Base-by-base conservation (phyloP, 2,888 invertebrate species). In the Cremastinae sp. region DNA sequence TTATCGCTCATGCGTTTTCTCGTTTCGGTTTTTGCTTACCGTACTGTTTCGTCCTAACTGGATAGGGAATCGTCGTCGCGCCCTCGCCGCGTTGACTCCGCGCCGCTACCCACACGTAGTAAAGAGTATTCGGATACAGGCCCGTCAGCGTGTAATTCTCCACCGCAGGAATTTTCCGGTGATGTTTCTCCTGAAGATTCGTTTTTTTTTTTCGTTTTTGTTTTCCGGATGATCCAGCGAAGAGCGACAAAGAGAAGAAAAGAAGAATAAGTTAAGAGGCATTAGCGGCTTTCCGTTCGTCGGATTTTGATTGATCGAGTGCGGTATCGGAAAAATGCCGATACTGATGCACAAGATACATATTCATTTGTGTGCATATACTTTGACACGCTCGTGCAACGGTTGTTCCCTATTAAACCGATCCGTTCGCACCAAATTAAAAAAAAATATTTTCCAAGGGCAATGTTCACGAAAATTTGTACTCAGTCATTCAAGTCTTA, bases 21-120 rank as follows among this genome's bases (percentile, higher is more conserved):
- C 55, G 51, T 66, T 49, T 37, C 64, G 62, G 58, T 64, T 37
- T 69, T 85, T 85, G 92, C 98, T 96, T 96, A 98, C 98, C 97
- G 93, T 97, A 98, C 94, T 97, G 97, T 91, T 97, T 97, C 64
- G 99, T 99, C 91, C 96, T 94, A 84, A 97, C 97, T 81, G 97
- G 96, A 82, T 98, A 95, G 10, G 97, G 96, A 43, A 97, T 97
- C 12, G 98, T 98, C 68, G 97, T 96, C 37, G 98, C 98, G 12
- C 98, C 98, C 90, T 97, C 98, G 9, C 98, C 99, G 80, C 96
- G 92, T 85, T 96, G 95, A 12, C 97, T 98, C 81, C 96, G 93
- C 73, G 98, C 99, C 10, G 98, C 97, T 83, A 99, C 91, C 96
- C 98, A 98, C 86, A 99, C 96, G 91, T 97, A 97, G 92, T 99